phyloP scores from a whole-genome alignment of 1,140 invertebrate species.

The Bicyclus anynana region DNA sequence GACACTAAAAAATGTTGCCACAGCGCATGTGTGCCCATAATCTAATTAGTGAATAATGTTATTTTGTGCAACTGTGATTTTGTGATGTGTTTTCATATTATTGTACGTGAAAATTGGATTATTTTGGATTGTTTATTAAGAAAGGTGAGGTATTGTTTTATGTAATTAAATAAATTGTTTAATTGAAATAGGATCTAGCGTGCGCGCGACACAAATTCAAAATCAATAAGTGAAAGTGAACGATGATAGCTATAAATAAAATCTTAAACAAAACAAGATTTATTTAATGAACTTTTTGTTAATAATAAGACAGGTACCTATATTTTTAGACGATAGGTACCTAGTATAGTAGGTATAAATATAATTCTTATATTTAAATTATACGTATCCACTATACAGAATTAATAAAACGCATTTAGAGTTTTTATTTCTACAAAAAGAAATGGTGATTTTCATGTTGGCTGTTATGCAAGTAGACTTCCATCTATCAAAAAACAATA shows the following conservation, averaged over 20 bases:
- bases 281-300: too few relatives aligned
- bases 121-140: constrained; percentile 36
- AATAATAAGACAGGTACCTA: too few relatives aligned
- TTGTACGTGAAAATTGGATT: constrained; percentile 43
- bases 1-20: constrained; percentile 45
- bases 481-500: too few relatives aligned
- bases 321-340: too few relatives aligned
- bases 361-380: too few relatives aligned
- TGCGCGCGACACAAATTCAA: background rate
- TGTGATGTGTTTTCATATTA: constrained; percentile 57
- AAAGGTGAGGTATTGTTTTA: constrained; percentile 34
- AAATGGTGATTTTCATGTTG: too few relatives aligned
- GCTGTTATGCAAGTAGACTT: too few relatives aligned
- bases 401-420: too few relatives aligned
- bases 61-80: constrained; percentile 61
- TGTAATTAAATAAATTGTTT: background rate
- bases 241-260: background rate
- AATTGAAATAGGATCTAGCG: background rate
- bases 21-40: constrained; percentile 59
- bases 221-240: constrained; percentile 2
- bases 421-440: too few relatives aligned
- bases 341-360: too few relatives aligned
- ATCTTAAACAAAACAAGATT: too few relatives aligned
- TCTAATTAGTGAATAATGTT: constrained; percentile 65
- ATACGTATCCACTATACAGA: too few relatives aligned